A percentile compares a stretch with the other conserved stretches of the same genome.
Conservation (phyloP, 2,113 vertebrate species). For the Marmota monax region DNA sequence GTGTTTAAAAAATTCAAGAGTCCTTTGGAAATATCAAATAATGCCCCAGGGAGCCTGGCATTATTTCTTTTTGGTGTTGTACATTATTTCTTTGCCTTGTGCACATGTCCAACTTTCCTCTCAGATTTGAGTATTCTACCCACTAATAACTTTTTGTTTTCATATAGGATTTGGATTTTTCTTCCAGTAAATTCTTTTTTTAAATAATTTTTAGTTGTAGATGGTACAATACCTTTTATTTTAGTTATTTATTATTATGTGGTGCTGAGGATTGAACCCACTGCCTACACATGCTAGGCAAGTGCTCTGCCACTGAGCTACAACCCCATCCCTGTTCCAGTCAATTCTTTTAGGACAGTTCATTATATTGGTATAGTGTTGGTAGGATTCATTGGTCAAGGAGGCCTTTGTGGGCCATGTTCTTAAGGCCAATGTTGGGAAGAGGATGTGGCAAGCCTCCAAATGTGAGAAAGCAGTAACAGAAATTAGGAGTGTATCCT, state of each 20-base stretch:
- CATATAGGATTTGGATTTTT: not conserved
- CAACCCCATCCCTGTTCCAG: not conserved
- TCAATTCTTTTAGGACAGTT: not conserved
- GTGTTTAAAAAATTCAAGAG: not conserved
- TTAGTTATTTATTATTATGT: too few relatives aligned
- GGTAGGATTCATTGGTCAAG: not conserved
- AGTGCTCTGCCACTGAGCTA: too few relatives aligned
- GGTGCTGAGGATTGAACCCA: too few relatives aligned
- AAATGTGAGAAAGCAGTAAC: not conserved
- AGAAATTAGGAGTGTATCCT: too few relatives aligned
- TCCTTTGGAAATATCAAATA: not conserved
- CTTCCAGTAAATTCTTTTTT: not conserved
- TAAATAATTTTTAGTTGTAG: too few relatives aligned
- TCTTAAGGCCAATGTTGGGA: not conserved
- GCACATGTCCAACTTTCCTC: accelerated
- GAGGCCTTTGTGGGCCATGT: not conserved
- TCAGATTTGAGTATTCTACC: not conserved
- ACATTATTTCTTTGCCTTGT: not conserved
- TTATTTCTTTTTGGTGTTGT: not conserved
- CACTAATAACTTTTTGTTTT: not conserved
- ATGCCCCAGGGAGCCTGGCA: not conserved
- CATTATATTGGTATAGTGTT: too few relatives aligned
- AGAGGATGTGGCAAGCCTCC: not conserved
- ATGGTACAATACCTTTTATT: too few relatives aligned
- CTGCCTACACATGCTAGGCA: too few relatives aligned